phyloP scores from a whole-genome alignment of 2,113 vertebrate genomes.

The Odocoileus virginianus region DNA sequence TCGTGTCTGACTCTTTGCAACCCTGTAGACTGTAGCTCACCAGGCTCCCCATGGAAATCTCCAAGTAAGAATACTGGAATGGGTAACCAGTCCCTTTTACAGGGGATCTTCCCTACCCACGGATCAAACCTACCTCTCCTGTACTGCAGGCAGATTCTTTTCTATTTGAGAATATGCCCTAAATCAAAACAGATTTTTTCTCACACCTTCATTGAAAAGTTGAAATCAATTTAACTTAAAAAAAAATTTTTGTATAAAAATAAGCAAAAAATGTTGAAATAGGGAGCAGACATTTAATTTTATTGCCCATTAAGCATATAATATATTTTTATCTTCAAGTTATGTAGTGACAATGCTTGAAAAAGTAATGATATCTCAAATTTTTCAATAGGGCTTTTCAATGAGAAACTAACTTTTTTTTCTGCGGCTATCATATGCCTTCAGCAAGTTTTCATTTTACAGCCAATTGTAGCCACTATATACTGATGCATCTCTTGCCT shows the following conservation, averaged over 20 bases:
- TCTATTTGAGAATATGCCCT: not conserved
- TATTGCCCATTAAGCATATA: not conserved
- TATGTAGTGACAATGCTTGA: not conserved
- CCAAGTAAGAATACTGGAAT: not conserved
- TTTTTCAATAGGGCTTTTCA: not conserved
- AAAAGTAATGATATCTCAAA: not conserved
- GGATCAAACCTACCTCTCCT: not conserved
- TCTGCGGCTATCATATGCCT: not conserved
- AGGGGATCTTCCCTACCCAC: not conserved
- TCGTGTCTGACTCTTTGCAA: not conserved
- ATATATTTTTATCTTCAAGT: not conserved
- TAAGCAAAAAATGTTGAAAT: not conserved
- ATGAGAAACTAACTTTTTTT: not conserved
- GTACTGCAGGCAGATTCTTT: not conserved
- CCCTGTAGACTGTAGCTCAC: not conserved
- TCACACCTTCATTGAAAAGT: not conserved
- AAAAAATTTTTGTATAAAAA: not conserved
- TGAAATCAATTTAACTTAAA: not conserved
- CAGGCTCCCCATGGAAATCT: not conserved
- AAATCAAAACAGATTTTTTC: not conserved
- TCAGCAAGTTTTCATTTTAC: constrained; percentile 4
- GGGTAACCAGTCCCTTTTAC: not conserved
- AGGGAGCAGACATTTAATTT: not conserved
- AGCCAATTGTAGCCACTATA: constrained; percentile 17
- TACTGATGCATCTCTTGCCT: not conserved